Evolutionary conservation across 2,113 vertebrate genomes (phyloP).

Genomic region (Dasyurus viverrinus): DNA sequence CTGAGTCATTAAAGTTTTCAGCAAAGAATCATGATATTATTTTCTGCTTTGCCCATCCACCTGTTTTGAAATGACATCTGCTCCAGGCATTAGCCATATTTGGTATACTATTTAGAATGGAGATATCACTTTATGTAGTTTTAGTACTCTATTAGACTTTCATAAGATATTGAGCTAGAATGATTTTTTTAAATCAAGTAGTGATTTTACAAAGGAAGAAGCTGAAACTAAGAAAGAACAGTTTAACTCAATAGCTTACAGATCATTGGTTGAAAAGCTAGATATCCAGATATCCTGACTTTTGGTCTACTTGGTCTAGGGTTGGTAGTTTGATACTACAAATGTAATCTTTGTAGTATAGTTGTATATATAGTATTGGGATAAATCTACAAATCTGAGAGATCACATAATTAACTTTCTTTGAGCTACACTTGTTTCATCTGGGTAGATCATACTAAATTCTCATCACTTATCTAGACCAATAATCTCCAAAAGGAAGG

Average conservation of each 20-base stretch:
- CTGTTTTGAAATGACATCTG: not conserved
- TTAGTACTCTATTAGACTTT: not conserved
- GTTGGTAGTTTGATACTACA: not conserved
- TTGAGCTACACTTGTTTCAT: not conserved
- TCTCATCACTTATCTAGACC: not conserved
- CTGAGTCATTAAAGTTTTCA: not conserved
- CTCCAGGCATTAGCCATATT: not conserved
- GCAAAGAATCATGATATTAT: not conserved
- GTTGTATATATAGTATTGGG: not conserved
- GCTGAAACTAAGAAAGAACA: not conserved
- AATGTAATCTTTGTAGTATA: not conserved
- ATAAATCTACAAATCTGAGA: not conserved
- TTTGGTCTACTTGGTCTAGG: not conserved
- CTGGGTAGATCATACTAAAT: not conserved
- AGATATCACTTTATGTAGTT: not conserved
- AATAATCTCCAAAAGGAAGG: not conserved
- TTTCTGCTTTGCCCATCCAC: not conserved
- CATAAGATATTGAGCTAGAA: not conserved
- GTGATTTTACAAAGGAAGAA: not conserved
- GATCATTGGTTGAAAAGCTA: not conserved
- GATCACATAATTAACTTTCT: not conserved
- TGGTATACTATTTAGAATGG: not conserved
- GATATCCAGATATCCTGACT: not conserved
- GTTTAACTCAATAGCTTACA: not conserved
- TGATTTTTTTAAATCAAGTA: not conserved